phyloP scores from a whole-genome alignment of 1,140 invertebrate genomes.

The Archegozetes longisetosus region DNA sequence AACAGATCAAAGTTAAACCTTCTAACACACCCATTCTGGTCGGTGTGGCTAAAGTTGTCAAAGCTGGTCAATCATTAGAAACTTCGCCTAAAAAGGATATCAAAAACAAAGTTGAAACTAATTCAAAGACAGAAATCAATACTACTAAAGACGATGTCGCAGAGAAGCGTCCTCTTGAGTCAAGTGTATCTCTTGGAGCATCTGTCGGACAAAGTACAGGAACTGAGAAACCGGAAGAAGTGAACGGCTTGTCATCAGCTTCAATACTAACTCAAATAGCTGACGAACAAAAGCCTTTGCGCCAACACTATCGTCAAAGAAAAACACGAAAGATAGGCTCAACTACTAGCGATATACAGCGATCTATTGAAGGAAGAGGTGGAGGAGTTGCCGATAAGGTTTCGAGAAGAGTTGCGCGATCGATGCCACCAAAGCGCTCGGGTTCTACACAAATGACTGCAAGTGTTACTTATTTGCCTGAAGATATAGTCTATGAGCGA shows the following conservation, averaged over 20 bases:
- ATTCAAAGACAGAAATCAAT: neutral
- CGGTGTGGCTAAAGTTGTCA: neutral
- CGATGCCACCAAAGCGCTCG: neutral
- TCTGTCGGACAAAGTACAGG: neutral
- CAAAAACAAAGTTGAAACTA: neutral
- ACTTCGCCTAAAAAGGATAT: neutral
- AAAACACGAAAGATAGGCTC: neutral
- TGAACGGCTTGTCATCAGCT: neutral
- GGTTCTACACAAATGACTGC: neutral
- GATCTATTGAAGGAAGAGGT: neutral
- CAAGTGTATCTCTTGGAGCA: neutral
- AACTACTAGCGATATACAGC: neutral
- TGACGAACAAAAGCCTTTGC: neutral
- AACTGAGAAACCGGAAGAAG: neutral
- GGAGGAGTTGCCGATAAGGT: neutral
- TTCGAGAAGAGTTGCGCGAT: neutral
- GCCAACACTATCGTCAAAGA: neutral
- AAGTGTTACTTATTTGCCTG: neutral
- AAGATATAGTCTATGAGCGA: conserved; percentile 22
- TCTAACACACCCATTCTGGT: neutral
- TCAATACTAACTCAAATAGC: neutral
- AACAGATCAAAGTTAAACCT: neutral
- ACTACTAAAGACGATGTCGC: neutral
- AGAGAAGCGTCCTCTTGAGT: neutral
- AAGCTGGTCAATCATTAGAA: neutral